These are phyloP conservation scores for Troides helena DNA, from an alignment of 2,888 invertebrate genomes.

Conservation along the genomic window DNA sequence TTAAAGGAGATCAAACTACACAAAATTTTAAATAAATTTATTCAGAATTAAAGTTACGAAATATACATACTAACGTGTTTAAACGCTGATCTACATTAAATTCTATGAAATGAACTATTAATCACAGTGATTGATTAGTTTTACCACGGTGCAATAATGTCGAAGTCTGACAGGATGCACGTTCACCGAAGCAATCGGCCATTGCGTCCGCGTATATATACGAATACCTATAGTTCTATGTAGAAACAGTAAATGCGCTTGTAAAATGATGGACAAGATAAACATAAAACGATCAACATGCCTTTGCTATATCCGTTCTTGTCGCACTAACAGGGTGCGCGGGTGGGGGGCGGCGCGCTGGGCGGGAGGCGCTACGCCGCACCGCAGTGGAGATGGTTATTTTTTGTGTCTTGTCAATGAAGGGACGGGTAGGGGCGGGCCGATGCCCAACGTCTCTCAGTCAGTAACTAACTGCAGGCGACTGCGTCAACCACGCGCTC, in stretches of 20 bases:
- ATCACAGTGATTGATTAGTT: constrained; percentile 23
- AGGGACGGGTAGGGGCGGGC: constrained; percentile 73
- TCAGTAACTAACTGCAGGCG: constrained; percentile 54
- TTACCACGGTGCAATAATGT: constrained; percentile 25
- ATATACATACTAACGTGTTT: background rate
- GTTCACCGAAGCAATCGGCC: constrained; percentile 63
- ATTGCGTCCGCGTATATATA: constrained; percentile 58
- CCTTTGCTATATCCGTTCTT: constrained; percentile 51
- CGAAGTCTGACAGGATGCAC: constrained; percentile 51
- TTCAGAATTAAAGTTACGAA: too few species aligned
- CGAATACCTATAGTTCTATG: constrained; percentile 45
- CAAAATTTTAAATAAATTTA: background rate
- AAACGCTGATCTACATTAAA: background rate
- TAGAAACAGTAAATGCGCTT: constrained; percentile 57
- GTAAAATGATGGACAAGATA: constrained; percentile 74
- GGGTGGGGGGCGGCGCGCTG: constrained; percentile 53
- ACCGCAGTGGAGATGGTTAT: constrained; percentile 65
- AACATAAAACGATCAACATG: constrained; percentile 61
- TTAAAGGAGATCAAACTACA: background rate
- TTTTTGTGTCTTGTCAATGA: constrained; percentile 79
- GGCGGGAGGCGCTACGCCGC: constrained; percentile 44
- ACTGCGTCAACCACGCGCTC: constrained; percentile 53
- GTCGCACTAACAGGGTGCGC: constrained; percentile 45
- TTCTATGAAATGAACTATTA: constrained; percentile 13
- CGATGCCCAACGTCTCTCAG: constrained; percentile 52